Evolutionary conservation across 1,140 invertebrate genomes (phyloP), one percentile per base, ranked within the genome.

Genomic region (Sogatella furcifera): DNA sequence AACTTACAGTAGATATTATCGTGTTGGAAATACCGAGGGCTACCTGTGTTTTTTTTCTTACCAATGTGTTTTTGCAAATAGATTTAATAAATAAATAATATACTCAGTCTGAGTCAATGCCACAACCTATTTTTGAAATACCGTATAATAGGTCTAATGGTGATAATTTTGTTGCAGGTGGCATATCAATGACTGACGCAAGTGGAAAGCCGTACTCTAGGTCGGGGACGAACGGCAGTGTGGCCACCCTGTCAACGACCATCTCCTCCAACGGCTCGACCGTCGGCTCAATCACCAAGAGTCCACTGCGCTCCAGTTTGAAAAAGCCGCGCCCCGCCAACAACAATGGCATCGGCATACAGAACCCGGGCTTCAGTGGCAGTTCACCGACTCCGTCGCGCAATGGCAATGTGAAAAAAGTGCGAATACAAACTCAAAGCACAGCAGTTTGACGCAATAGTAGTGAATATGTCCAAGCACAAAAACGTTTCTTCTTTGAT

Each of bases 371-470:
- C 17, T 89, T 86, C 65, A 88, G 86, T 1, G 82, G 85, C 1
- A 83, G 85, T 59, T 90, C 88, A 11, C 89, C 88, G 1, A 87
- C 88, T 0, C 74, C 90, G 13, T 82, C 84, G 21, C 78, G 89
- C 43, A 90, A 90, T 65, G 88, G 88, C 1, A 90, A 87, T 65
- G 84, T 89, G 61, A 91, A 91, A 69, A 90, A 91, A 77, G 89
- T 92, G 13, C 80, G 89, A 21, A 91, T 92, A 73, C 88, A 92
- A 70, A 90, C 89, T 14, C 87, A 89, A 66, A 90, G 88, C 64
- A 92, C 89, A 2, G 89, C 90, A 70, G 89, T 91, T 14, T 69
- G 57, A 65, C 11, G 31, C 34, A 8, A 38, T 38, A 38, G 34
- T n/a, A n/a, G 34, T 38, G 34, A 13, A 38, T 13, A 10, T 38